Percentiles rank a stretch among this genome's conserved stretches.
Conservation (phyloP, 2,113 vertebrate species). For the Pholis gunnellus region DNA sequence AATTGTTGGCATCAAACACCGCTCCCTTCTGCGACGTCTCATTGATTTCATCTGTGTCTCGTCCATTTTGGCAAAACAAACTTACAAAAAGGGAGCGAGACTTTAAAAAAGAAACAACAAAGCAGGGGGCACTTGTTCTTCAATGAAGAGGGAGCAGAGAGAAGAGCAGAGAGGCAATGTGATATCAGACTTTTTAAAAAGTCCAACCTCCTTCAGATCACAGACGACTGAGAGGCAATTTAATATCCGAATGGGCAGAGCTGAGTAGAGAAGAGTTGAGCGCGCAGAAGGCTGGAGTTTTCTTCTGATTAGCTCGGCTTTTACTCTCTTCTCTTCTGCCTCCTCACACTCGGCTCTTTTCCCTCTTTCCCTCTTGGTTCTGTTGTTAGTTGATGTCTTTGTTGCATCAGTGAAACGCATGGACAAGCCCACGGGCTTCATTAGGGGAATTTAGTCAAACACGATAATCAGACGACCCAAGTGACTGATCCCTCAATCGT, state of each 20-base stretch:
- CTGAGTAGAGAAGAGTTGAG: slow-evolving; percentile 42
- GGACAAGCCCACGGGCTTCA: neutral
- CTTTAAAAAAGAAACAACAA: neutral
- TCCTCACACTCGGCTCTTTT: slow-evolving; percentile 12
- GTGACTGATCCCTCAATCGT: neutral
- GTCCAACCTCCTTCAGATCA: slow-evolving; percentile 57
- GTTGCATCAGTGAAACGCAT: neutral
- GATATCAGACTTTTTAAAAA: slow-evolving; percentile 52
- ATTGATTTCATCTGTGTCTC: slow-evolving; percentile 19
- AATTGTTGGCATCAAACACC: slow-evolving; percentile 20
- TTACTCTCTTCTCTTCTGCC: slow-evolving; percentile 11
- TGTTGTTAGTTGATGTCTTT: slow-evolving; percentile 38
- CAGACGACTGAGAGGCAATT: slow-evolving; percentile 64
- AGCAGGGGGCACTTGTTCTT: slow-evolving; percentile 4
- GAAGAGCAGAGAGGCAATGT: slow-evolving; percentile 24
- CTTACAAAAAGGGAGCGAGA: slow-evolving; percentile 1
- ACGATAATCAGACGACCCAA: neutral
- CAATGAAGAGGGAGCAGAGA: slow-evolving; percentile 4
- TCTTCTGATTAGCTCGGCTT: slow-evolving; percentile 53
- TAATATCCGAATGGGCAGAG: slow-evolving; percentile 56
- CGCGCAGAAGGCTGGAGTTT: slow-evolving; percentile 47
- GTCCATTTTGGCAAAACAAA: slow-evolving; percentile 38
- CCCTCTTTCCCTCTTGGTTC: slow-evolving; percentile 9
- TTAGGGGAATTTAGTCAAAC: neutral
- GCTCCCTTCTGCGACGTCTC: neutral